Conservation (phyloP, 2,797 vertebrate genomes). For the Argentina silus region DNA sequence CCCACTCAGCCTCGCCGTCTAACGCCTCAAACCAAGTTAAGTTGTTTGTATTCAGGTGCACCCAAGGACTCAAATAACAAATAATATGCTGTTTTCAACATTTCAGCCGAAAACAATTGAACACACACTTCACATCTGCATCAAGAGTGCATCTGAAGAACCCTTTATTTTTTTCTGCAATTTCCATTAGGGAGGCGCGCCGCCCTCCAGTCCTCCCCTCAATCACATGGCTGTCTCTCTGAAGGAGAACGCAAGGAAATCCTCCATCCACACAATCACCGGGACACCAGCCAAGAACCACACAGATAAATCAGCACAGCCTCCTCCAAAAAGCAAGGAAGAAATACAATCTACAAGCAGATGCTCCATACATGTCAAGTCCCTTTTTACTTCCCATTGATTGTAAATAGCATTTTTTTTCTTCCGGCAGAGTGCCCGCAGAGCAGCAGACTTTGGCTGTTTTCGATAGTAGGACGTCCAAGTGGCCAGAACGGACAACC, state of each 20-base stretch:
- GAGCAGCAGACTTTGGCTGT: neutral
- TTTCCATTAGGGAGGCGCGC: neutral
- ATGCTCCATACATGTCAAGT: neutral
- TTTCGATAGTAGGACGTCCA: neutral
- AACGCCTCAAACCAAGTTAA: neutral
- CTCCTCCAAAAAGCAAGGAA: neutral
- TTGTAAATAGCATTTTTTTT: neutral
- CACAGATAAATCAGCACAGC: neutral
- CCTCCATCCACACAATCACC: neutral
- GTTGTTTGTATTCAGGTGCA: neutral
- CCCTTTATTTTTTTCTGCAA: neutral
- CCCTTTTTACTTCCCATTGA: neutral
- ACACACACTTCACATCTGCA: constrained; percentile 3
- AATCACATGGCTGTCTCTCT: neutral
- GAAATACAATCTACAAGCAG: neutral
- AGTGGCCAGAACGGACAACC: neutral
- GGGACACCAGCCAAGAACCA: neutral
- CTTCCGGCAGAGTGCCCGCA: neutral
- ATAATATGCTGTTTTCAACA: neutral
- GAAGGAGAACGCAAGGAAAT: neutral
- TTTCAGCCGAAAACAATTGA: constrained; percentile 2
- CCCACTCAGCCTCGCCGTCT: neutral
- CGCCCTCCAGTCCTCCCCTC: neutral
- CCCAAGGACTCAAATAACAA: neutral
- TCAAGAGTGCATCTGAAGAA: neutral